phyloP scores from a whole-genome alignment of 2,888 invertebrate genomes.

The Clitarchus hookeri region DNA sequence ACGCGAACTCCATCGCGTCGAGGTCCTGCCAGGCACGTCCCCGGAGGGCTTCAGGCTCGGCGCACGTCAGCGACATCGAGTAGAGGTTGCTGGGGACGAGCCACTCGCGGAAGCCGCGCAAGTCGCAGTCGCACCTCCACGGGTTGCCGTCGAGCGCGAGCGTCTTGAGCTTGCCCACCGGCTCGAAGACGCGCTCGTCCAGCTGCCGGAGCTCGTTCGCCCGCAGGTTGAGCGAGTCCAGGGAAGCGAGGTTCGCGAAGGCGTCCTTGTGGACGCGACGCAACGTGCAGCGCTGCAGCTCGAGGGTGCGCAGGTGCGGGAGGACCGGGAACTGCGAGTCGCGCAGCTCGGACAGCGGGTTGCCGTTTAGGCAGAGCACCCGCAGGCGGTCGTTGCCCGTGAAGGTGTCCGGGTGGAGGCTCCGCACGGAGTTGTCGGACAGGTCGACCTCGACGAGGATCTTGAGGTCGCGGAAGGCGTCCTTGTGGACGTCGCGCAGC shows the following conservation, averaged over 20 bases:
- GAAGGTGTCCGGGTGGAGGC: slow-evolving; percentile 78
- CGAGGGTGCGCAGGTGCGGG: slow-evolving; percentile 78
- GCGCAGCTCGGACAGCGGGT: slow-evolving; percentile 73
- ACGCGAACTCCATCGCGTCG: slow-evolving; percentile 76
- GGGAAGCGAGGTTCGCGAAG: slow-evolving; percentile 72
- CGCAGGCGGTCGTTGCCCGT: slow-evolving; percentile 81
- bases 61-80: slow-evolving; percentile 72
- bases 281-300: slow-evolving; percentile 79
- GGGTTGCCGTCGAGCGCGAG: slow-evolving; percentile 82
- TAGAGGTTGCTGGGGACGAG: slow-evolving; percentile 78
- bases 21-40: slow-evolving; percentile 79
- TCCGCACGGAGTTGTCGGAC: slow-evolving; percentile 77
- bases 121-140: slow-evolving; percentile 87
- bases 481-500: slow-evolving; percentile 74
- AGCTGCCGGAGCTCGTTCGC: slow-evolving; percentile 77
- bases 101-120: slow-evolving; percentile 84
- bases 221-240: slow-evolving; percentile 79
- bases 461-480: slow-evolving; percentile 84
- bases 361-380: slow-evolving; percentile 78
- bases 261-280: slow-evolving; percentile 75
- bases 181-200: slow-evolving; percentile 68
- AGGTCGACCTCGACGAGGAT: slow-evolving; percentile 87
- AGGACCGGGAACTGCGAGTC: slow-evolving; percentile 81
- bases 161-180: slow-evolving; percentile 77
- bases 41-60: slow-evolving; percentile 66